Percentiles rank a stretch among this genome's conserved stretches.
These are phyloP conservation scores for Tragelaphus imberbis DNA, from an alignment of 2,113 vertebrate genomes.

Conservation along the genomic window DNA sequence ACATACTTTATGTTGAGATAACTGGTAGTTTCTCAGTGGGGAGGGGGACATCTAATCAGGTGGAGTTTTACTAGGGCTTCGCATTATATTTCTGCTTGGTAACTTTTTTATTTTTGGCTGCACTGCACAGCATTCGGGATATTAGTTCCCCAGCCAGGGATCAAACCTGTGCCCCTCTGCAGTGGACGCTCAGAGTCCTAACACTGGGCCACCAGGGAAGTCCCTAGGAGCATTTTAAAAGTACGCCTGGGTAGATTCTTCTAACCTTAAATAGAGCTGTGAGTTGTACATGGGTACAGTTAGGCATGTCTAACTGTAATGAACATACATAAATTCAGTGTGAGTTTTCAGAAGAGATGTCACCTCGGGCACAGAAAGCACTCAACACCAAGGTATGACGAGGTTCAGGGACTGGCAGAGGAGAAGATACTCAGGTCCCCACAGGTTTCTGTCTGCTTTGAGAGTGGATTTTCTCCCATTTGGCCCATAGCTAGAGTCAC, in stretches of 20 bases:
- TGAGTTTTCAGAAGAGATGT: not conserved
- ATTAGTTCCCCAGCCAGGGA: not conserved
- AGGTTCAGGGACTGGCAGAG: not conserved
- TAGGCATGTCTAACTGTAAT: not conserved
- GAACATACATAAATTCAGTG: not conserved
- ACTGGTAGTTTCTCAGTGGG: constrained; percentile 33
- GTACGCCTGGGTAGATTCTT: not conserved
- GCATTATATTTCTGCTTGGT: not conserved
- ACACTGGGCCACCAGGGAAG: not conserved
- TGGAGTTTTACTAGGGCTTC: not conserved
- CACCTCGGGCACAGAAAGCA: not conserved
- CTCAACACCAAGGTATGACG: not conserved
- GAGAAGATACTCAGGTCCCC: not conserved
- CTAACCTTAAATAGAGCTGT: not conserved
- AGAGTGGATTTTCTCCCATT: not conserved
- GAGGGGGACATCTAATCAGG: not conserved
- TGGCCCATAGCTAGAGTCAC: not conserved
- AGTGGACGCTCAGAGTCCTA: not conserved
- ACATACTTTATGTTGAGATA: not conserved
- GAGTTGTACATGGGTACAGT: not conserved
- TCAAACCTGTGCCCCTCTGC: not conserved
- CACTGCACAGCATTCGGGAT: not conserved
- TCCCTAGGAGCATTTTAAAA: not conserved
- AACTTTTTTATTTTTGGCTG: not conserved
- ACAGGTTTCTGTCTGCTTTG: not conserved